Base-by-base conservation (phyloP, 2,888 invertebrate genomes). In the Meteorus colon region DNA sequence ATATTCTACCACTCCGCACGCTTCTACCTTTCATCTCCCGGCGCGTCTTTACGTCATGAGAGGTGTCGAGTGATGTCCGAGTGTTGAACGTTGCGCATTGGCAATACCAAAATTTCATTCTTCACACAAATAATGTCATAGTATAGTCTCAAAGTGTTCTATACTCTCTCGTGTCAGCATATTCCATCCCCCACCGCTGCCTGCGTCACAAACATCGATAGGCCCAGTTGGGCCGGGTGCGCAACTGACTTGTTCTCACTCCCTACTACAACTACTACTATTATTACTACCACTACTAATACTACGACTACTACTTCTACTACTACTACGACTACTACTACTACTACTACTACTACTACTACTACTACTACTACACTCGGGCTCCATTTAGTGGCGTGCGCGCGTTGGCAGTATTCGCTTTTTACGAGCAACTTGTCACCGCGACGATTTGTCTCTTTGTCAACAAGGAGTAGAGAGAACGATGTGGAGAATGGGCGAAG, bases 371-470 rank as follows among this genome's bases (percentile, higher is more conserved):
- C n/a, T 6, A 19, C 51, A n/a, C 6, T 31, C 31, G 14, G n/a
- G 80, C 37, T 77, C 79, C 79, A 77, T 80, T 78, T 78, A 73
- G 59, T 65, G 78, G 59, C 67, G 41, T 19, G 55, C 37, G 65
- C 63, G 76, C 80, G 79, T 76, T 78, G 78, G 76, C 77, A 71
- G 77, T 69, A 74, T 79, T 77, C 79, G 75, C 80, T 84, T 85
- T 86, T 86, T 84, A 82, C 82, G 78, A 82, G 77, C 86, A 83
- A 85, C 86, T 86, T 85, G 85, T 87, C 86, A 83, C 85, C 83
- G 76, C 74, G 81, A 81, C 84, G 84, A 86, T 86, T 86, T 84
- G 86, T 86, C 85, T 82, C 73, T 48, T 51, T 63, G 74, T 14
- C 14, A 27, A 41, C 19, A 14, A 48, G 66, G 55, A 31, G 71